phyloP scores from a whole-genome alignment of 2,888 invertebrate genomes.

The Drosophila koepferae region DNA sequence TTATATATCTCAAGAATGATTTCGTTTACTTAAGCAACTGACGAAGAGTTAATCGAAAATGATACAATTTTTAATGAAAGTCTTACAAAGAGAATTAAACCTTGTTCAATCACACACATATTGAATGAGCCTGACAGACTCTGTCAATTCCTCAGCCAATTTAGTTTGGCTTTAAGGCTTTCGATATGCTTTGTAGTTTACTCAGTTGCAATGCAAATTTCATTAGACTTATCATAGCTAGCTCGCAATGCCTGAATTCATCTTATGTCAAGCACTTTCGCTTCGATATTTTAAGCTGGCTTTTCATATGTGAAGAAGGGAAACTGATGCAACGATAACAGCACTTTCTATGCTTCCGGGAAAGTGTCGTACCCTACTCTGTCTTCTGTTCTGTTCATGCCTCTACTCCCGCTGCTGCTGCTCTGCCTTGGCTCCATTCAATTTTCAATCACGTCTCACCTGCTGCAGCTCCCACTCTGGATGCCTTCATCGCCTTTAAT shows the following conservation, averaged over 20 bases:
- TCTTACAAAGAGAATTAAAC: not conserved
- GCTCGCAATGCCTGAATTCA: conserved; percentile 6
- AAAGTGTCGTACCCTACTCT: not conserved
- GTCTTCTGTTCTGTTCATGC: not conserved
- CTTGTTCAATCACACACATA: too few relatives aligned
- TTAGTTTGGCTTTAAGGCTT: not conserved
- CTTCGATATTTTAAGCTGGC: conserved; percentile 32
- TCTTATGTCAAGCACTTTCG: conserved; percentile 26
- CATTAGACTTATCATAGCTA: conserved; percentile 25
- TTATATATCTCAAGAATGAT: too few relatives aligned
- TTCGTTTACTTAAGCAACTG: too few relatives aligned
- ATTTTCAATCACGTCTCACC: conserved; percentile 47
- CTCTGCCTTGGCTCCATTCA: conserved; percentile 24
- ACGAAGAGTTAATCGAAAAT: too few relatives aligned
- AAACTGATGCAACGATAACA: conserved; percentile 35
- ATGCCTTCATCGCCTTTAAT: conserved; percentile 27
- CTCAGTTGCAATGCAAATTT: conserved; percentile 12
- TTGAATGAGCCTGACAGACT: not conserved
- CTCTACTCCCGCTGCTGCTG: not conserved
- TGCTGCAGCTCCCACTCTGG: conserved; percentile 13
- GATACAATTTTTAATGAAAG: too few relatives aligned
- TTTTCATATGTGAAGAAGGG: conserved; percentile 18
- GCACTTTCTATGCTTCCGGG: conserved; percentile 35
- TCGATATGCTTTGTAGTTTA: not conserved
- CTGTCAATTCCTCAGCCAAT: too few relatives aligned